Percentiles rank a stretch among this genome's conserved stretches.
phyloP scores from a whole-genome alignment of 2,797 vertebrate species.

The Alectoris magna region DNA sequence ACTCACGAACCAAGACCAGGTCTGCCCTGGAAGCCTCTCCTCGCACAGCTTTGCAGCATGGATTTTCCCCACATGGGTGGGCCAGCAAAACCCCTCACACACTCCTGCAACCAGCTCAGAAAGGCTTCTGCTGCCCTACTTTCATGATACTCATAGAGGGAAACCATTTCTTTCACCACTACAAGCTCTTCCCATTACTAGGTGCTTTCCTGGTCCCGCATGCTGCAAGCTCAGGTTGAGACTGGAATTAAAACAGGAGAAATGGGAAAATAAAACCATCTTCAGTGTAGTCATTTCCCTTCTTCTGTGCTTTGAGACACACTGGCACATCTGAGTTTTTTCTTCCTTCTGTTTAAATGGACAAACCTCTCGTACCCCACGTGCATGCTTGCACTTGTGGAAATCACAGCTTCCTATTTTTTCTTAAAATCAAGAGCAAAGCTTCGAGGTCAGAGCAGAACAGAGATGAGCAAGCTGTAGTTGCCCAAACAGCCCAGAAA shows the following conservation, averaged over 20 bases:
- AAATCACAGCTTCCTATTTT: neutral
- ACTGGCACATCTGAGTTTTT: neutral
- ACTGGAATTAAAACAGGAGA: neutral
- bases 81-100: neutral
- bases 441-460: neutral
- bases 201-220: neutral
- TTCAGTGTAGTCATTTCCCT: neutral
- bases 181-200: neutral
- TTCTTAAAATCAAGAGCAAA: neutral
- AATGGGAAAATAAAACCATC: neutral
- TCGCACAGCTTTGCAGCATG: neutral
- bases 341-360: neutral
- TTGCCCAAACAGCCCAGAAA: neutral
- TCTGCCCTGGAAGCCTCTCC: constrained; percentile 10
- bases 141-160: neutral
- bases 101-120: neutral
- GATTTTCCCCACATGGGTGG: neutral
- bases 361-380: neutral
- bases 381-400: neutral
- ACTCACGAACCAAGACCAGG: constrained; percentile 7
- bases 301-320: neutral
- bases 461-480: neutral
- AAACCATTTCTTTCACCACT: neutral
- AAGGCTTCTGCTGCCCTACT: neutral
- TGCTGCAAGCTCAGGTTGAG: neutral